Evolutionary conservation across 2,113 vertebrate genomes (phyloP).

Genomic region (Dasyprocta punctata): DNA sequence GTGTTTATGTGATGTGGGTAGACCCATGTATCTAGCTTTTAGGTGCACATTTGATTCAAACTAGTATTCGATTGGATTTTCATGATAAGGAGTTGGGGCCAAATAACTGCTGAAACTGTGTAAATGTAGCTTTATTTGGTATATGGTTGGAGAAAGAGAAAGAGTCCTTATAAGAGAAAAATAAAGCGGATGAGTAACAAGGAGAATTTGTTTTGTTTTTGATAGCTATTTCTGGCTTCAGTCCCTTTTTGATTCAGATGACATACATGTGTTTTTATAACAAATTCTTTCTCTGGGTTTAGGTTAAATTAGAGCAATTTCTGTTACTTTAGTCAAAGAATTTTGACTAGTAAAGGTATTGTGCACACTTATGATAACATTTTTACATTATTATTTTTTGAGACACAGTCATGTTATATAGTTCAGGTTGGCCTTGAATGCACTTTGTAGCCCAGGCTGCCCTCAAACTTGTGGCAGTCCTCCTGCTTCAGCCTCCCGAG

Average conservation of each 20-base stretch:
- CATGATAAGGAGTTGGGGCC: background rate
- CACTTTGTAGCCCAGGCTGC: background rate
- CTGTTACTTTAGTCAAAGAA: background rate
- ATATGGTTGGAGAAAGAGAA: background rate
- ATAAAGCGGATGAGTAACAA: background rate
- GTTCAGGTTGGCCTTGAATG: background rate
- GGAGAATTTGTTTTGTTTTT: background rate
- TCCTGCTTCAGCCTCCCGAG: background rate
- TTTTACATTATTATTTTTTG: background rate
- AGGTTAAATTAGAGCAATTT: background rate
- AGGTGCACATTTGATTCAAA: background rate
- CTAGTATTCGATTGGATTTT: background rate
- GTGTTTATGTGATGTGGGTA: background rate
- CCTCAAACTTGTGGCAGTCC: background rate
- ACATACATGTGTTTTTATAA: background rate
- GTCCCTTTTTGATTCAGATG: background rate
- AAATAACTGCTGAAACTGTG: background rate
- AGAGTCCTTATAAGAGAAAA: background rate
- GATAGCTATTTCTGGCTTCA: background rate
- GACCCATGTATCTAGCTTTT: background rate
- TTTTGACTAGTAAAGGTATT: background rate
- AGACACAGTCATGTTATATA: background rate
- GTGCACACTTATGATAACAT: background rate
- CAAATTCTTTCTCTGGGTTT: background rate
- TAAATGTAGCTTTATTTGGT: background rate